Base-by-base conservation (phyloP, 1,140 invertebrate genomes). In the Frieseomelitta varia region DNA sequence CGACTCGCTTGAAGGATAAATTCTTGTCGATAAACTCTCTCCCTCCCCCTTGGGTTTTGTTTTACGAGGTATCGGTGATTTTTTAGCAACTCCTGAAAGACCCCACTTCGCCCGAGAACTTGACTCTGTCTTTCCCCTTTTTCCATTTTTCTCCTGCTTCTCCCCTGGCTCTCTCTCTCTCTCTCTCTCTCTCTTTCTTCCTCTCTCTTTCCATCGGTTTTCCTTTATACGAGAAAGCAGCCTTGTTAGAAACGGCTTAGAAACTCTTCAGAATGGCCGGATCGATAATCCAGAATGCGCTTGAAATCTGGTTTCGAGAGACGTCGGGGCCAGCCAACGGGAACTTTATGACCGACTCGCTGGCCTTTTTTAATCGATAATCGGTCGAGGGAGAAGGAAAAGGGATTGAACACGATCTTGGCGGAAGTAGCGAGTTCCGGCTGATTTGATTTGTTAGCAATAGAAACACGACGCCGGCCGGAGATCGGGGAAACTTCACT, bases 231-330 rank as follows among this genome's bases (percentile, higher is more conserved):
- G 39, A 39, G 47, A 10, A 61, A 65, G 27, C 55, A 61, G 74
- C 51, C 81, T 83, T 83, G 74, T 83, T 83, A 83, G 81, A 68
- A 58, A 68, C 76, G 65, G 65, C 67, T 83, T 78, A 78, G 65
- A 84, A 84, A 79, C 75, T 72, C 67, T 63, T 34, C n/a, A 30
- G 65, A 83, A 61, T 34, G 55, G 34, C 27, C 53, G 81, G 30
- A 78, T 71, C 81, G 75, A 83, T 83, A 83, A 83, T 77, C 65
- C 75, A 17, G 75, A 84, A 78, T 63, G 24, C 56, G 76, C 47
- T 79, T 53, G 67, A 79, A 79, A 78, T 79, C 75, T 84, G 81
- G 75, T 76, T 79, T 71, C 53, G 67, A n/a, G 76, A 84, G 75
- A 84, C 81, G 76, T 79, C 39, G 53, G 12, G 61, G 17, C 30